phyloP scores from a whole-genome alignment of 64 coral and sea anemone genomes.

The Orbicella faveolata region DNA sequence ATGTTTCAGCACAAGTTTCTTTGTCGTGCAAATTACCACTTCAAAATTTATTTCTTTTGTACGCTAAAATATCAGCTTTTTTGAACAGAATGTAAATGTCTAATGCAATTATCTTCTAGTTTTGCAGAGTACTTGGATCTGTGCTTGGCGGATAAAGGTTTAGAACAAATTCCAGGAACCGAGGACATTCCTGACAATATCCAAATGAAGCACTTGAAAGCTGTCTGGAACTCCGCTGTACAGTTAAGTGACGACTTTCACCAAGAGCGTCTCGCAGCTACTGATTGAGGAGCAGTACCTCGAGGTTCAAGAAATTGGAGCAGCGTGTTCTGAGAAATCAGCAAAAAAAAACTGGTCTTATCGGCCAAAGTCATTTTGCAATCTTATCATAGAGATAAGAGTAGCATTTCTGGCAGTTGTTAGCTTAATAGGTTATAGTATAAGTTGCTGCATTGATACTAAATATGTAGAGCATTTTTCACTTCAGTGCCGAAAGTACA shows the following conservation, averaged over 20 bases:
- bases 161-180: slow-evolving; percentile 59
- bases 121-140: slow-evolving; percentile 57
- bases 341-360: too few species aligned
- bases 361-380: too few species aligned
- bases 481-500: too few species aligned
- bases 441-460: too few species aligned
- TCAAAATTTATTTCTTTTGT: too few species aligned
- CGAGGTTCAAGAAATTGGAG: not conserved
- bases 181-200: slow-evolving; percentile 38
- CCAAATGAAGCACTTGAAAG: slow-evolving; percentile 31
- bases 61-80: too few species aligned
- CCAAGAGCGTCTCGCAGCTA: not conserved
- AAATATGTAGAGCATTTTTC: too few species aligned
- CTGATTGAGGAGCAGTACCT: not conserved
- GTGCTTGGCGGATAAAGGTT: slow-evolving; percentile 44
- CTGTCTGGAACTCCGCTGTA: slow-evolving; percentile 59
- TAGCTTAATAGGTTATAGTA: too few species aligned
- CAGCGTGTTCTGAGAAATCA: not conserved
- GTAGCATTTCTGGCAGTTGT: too few species aligned
- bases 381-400: too few species aligned
- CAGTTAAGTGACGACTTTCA: slow-evolving; percentile 47
- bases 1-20: too few species aligned
- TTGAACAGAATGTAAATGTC: not conserved
- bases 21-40: too few species aligned
- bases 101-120: slow-evolving; percentile 8